Base-by-base conservation (phyloP, 2,797 vertebrate genomes). In the Enteromius treurensis region DNA sequence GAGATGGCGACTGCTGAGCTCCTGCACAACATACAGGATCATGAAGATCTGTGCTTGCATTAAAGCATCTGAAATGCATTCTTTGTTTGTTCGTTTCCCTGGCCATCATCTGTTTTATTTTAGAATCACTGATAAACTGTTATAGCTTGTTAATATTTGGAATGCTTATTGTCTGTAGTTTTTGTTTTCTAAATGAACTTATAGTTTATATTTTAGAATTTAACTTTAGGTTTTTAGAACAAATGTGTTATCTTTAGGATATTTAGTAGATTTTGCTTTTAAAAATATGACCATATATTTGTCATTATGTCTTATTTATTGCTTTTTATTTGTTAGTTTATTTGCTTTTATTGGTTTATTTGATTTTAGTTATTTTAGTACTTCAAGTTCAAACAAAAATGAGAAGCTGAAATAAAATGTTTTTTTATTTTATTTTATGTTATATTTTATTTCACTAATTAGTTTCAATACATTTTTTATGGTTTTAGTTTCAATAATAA, bases 1-100 rank as follows among this genome's bases (percentile, higher is more conserved):
- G 91, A 75, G 91, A 95, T 13, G 90, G 74, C 42, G 26, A 19
- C 70, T 95, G 94, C 88, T 93, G 82, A 93, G 0, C 49, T 15
- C 29, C 21, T 4, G 4, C 0, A 21, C 14, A n/a, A 34, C 4
- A n/a, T 14, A 21, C 2, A 42, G n/a, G n/a, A 76, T 69, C 13
- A 58, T 26, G 21, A 37, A 40, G n/a, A 71, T 15, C 7, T 47
- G 17, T 53, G 29, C 17, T 32, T n/a, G 8, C 21, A 81, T 60
- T 74, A 86, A 84, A 87, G 81, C 74, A 78, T 81, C 7, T 79
- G 8, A 68, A 26, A 79, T 64, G 2, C 1, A 60, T 51, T 53
- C 49, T 21, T 9, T 34, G 47, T 32, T 73, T 73, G 1, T 26
- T 51, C 1, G 15, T 47, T 51, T 74, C 17, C 13, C 3, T 55